A percentile compares a stretch with the other conserved stretches of the same genome.
Evolutionary conservation across 2,888 invertebrate genomes (phyloP).

Genomic region (Troides aeacus): DNA sequence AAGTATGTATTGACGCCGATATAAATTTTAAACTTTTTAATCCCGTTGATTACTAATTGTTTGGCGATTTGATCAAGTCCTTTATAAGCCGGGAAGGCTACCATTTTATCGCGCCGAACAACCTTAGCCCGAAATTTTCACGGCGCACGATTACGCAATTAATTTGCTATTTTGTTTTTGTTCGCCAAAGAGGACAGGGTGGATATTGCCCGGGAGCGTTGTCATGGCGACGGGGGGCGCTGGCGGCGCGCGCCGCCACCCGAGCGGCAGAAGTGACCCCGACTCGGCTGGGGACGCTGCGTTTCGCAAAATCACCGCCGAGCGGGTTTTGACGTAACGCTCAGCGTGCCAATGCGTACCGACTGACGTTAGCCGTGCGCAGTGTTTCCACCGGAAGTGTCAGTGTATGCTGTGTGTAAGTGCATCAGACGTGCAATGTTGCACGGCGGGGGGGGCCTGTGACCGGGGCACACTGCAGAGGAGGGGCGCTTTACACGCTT

Average conservation of each 20-base stretch:
- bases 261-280: constrained; percentile 67
- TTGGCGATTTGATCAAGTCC: not conserved
- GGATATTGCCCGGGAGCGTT: constrained; percentile 73
- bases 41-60: not conserved
- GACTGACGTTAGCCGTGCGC: constrained; percentile 48
- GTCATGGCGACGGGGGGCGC: constrained; percentile 70
- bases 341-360: constrained; percentile 52
- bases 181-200: constrained; percentile 61
- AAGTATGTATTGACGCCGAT: not conserved
- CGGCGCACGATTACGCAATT: constrained; percentile 72
- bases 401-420: constrained; percentile 55
- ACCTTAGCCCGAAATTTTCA: constrained; percentile 48
- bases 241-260: constrained; percentile 73
- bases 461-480: constrained; percentile 56
- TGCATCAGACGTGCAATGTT: constrained; percentile 61
- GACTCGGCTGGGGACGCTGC: constrained; percentile 62
- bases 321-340: constrained; percentile 54
- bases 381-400: constrained; percentile 42
- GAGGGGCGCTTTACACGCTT: constrained; percentile 67
- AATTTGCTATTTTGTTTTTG: constrained; percentile 78
- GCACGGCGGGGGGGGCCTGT: constrained; percentile 58
- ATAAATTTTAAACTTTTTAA: not conserved
- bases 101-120: constrained; percentile 32
- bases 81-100: not conserved
- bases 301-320: constrained; percentile 53